Percentiles rank a stretch among this genome's conserved stretches.
Evolutionary conservation across 35 echinoderm and acorn worm species (phyloP).

Genomic region (Heliocidaris erythrogramma): DNA sequence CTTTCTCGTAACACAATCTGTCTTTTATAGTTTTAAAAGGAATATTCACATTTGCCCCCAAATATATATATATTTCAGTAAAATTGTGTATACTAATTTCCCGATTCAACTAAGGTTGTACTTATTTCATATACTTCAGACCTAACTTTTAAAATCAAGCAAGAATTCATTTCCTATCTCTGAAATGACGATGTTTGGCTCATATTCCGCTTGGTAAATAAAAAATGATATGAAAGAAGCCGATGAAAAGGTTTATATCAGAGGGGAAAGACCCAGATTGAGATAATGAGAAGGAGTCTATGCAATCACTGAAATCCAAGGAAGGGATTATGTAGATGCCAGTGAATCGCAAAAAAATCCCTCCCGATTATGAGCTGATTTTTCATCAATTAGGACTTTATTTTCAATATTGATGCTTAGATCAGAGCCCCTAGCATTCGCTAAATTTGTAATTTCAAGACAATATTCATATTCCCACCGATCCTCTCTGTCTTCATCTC

Average conservation of each 20-base stretch:
- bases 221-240: no score
- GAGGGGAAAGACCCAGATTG: background rate
- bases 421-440: background rate
- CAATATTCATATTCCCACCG: background rate
- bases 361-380: slow-evolving; percentile 1
- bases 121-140: no score
- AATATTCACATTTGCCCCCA: no score
- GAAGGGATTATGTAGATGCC: background rate
- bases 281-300: background rate
- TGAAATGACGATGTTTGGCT: no score
- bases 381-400: background rate
- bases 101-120: no score
- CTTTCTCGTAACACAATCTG: no score
- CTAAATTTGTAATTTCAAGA: background rate
- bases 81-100: no score
- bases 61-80: no score
- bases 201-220: no score
- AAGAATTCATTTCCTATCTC: no score
- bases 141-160: no score
- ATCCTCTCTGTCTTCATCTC: background rate
- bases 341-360: background rate
- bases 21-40: no score
- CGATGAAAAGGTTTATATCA: background rate
- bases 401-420: background rate
- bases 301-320: background rate